Evolutionary conservation across 2,888 invertebrate species (phyloP), one percentile per base, ranked within the genome.

Genomic region (Punctoribates punctum): DNA sequence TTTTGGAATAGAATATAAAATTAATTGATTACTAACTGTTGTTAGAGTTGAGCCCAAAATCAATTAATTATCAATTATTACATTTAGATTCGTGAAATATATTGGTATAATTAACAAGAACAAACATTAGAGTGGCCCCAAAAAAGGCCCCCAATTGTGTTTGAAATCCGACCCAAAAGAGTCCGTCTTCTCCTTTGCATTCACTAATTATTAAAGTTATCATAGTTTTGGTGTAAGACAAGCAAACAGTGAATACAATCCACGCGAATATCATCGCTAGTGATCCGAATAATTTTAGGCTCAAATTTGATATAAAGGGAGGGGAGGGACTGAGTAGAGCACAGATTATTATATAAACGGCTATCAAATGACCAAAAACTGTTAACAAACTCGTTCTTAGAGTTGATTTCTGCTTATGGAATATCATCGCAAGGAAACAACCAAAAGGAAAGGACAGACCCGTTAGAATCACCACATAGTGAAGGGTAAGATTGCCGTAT

Each of bases 391-490:
- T 78, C 20, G 79, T 87, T 75, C 84, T 82, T 74, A 84, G 85
- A 75, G 86, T 82, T 17, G 86, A 83, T 78, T 76, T 77, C 20
- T 75, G 23, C 54, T 79, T 78, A 17, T 85, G 75, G 79, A 87
- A 84, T 2, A 60, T 3, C 80, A 88, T 87, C 6, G 88, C 87
- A 20, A 88, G 78, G 77, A 88, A 86, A 82, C 88, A 93, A 77
- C 90, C 90, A 29, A 89, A 84, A 34, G 94, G 94, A 85, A 91
- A 93, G 42, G 93, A 91, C 84, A 93, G 89, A 78, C 89, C 90
- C 80, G 90, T 87, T 80, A 94, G 85, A 75, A 90, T 88, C 73
- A 90, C 90, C 8, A 91, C 87, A 82, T 92, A 85, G 85, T 93
- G 93, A 85, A 92, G 93, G 0, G 90, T 88, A 67, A 85, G 85